Percentiles rank a stretch among this genome's conserved stretches.
These are phyloP conservation scores for Clarias magur DNA, from an alignment of 2,113 vertebrate genomes.

Conservation along the genomic window DNA sequence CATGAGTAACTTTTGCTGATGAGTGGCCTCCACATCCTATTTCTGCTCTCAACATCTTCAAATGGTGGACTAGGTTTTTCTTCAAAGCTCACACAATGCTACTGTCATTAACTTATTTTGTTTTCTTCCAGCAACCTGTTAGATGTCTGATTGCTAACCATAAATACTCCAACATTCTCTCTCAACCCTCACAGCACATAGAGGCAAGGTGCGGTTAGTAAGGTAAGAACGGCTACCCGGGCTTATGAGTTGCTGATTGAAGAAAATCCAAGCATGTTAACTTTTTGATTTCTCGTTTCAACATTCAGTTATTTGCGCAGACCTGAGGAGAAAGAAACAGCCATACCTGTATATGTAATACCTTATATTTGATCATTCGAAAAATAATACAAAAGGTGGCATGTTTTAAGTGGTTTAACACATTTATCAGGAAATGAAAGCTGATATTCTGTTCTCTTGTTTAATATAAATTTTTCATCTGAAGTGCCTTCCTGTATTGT, in stretches of 20 bases:
- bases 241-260: no score
- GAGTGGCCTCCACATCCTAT: not conserved
- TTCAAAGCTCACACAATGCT: not conserved
- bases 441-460: not conserved
- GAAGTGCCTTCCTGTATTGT: not conserved
- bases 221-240: no score
- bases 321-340: no score
- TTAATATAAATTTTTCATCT: not conserved
- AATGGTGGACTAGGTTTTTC: not conserved
- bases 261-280: no score
- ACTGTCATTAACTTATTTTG: no score
- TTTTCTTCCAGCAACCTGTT: not conserved
- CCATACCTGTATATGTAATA: not conserved
- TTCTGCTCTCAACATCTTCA: not conserved
- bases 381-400: not conserved
- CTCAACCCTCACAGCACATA: no score
- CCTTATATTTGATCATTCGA: not conserved
- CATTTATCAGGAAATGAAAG: not conserved
- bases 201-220: no score
- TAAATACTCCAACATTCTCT: no score
- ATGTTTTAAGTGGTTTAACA: not conserved
- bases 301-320: no score
- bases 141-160: not conserved
- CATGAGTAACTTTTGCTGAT: no score
- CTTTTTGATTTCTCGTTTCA: no score